Conservation (phyloP, 2,797 vertebrate species). For the Acanthornis magna region DNA sequence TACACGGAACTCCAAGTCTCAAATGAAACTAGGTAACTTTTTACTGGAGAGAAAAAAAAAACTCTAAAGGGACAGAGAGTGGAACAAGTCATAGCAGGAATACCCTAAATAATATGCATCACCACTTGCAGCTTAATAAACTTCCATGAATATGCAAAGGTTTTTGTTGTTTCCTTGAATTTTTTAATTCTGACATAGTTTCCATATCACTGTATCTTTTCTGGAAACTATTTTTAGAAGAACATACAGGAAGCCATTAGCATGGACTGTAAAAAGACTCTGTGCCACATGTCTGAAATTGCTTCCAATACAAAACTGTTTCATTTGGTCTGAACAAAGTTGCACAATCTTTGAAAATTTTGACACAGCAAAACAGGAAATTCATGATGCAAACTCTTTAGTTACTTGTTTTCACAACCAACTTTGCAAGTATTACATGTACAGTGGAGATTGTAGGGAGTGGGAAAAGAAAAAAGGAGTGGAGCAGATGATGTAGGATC, state of each 20-base stretch:
- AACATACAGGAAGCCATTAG: neutral
- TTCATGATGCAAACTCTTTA: conserved; percentile 43
- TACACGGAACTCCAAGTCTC: neutral
- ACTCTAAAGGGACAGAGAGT: neutral
- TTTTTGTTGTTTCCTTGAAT: neutral
- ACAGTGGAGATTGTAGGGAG: neutral
- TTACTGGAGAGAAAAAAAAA: neutral
- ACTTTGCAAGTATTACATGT: neutral
- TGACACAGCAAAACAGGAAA: conserved; percentile 76
- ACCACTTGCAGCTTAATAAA: neutral
- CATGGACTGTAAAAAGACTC: neutral
- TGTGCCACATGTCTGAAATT: neutral
- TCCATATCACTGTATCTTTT: neutral
- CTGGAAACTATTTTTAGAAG: neutral
- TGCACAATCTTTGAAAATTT: conserved; percentile 73
- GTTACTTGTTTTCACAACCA: conserved; percentile 1
- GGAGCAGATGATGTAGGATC: neutral
- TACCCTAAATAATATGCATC: neutral
- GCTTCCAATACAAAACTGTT: conserved; percentile 32
- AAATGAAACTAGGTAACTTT: neutral
- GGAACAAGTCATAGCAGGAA: neutral
- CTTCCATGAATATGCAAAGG: neutral
- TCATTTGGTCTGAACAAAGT: conserved; percentile 50
- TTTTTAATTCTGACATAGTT: neutral
- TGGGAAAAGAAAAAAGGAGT: neutral